Evolutionary conservation across 2,797 vertebrate genomes (phyloP).

Genomic region (Rhabdophis nuchalis): DNA sequence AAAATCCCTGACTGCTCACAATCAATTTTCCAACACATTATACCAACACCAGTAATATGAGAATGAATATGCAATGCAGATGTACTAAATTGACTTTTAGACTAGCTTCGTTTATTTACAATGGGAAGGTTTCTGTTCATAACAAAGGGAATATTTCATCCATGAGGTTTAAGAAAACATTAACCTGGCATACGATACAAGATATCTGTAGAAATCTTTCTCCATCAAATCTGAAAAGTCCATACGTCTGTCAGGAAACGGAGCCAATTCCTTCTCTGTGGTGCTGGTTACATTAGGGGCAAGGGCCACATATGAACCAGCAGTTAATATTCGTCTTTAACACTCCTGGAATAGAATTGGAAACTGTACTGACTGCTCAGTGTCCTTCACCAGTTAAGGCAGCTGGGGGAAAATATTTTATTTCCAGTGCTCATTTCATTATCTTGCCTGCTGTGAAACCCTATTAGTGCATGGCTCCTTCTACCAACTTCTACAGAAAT

Average conservation of each 20-base stretch:
- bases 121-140: not conserved
- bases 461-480: not conserved
- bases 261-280: not conserved
- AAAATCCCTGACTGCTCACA: not conserved
- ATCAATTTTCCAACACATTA: not conserved
- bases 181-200: not conserved
- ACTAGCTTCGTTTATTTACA: not conserved
- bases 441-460: not conserved
- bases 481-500: not conserved
- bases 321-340: not conserved
- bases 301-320: not conserved
- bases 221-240: not conserved
- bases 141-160: not conserved
- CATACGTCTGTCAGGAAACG: not conserved
- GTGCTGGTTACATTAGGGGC: not conserved
- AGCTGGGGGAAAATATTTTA: not conserved
- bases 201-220: not conserved
- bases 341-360: not conserved
- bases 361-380: not conserved
- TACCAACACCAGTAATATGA: not conserved
- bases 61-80: not conserved
- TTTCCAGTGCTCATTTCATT: not conserved
- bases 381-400: not conserved
- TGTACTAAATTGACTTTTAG: not conserved
- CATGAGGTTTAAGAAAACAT: not conserved